Percentiles rank a stretch among this genome's conserved stretches.
Evolutionary conservation across 2,797 vertebrate species (phyloP).

Genomic region (Pangasius djambal): DNA sequence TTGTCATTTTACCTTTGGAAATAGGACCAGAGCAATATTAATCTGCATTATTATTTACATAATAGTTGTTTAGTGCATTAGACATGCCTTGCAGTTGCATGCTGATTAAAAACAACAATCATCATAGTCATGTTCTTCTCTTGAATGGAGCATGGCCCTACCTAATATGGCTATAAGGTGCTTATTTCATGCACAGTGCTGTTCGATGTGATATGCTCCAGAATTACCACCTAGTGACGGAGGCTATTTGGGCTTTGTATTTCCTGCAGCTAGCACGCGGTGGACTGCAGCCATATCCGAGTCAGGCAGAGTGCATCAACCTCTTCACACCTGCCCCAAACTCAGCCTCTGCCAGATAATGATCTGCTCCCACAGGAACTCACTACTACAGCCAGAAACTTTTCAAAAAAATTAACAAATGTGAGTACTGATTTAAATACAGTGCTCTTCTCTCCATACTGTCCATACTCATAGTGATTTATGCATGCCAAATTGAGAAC

Average conservation of each 20-base stretch:
- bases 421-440: conserved; percentile 6
- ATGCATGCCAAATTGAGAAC: conserved; percentile 22
- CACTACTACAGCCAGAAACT: conserved; percentile 42
- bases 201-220: conserved; percentile 41
- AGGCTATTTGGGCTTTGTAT: conserved; percentile 47
- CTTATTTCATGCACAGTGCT: conserved; percentile 18
- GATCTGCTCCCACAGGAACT: conserved; percentile 44
- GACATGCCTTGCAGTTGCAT: conserved; percentile 19
- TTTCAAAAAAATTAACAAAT: conserved; percentile 34
- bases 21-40: conserved; percentile 37
- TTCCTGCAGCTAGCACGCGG: conserved; percentile 56
- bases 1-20: conserved; percentile 44
- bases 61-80: conserved; percentile 33
- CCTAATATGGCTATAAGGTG: conserved; percentile 24
- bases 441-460: conserved; percentile 10
- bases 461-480: conserved; percentile 18
- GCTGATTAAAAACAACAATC: conserved; percentile 38
- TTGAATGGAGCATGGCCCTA: background rate
- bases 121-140: conserved; percentile 7
- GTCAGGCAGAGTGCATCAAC: conserved; percentile 44
- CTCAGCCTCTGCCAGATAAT: conserved; percentile 48
- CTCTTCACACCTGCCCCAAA: conserved; percentile 57
- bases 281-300: conserved; percentile 56
- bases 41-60: conserved; percentile 39
- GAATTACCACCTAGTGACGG: conserved; percentile 20